Base-by-base conservation (phyloP, 2,888 invertebrate genomes). In the Cataglyphis albicans region DNA sequence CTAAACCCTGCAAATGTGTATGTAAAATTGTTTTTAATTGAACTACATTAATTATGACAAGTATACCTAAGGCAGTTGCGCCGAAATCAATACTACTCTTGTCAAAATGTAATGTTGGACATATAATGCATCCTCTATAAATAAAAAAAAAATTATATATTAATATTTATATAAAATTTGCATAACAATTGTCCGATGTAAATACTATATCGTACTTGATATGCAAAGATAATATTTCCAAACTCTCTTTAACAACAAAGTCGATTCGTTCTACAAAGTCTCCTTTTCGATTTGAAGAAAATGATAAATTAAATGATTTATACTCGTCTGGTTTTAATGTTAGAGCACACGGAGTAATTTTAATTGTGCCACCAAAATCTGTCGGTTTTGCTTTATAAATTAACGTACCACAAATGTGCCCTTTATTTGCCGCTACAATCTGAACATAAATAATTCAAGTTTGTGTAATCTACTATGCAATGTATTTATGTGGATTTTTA, bases 261-360 rank as follows among this genome's bases (percentile, higher is more conserved):
- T 96, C 95, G 2, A 97, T 92, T 92, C 96, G 96, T 93, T 97
- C 97, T 73, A 96, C 95, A 91, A 96, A 97, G 12, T 95, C 95
- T 61, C 97, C 97, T 89, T 96, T 96, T 38, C 95, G 95, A 10
- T 95, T 95, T 74, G 96, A 96, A 35, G 94, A 95, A 91, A 96
- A 97, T 0, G 95, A 95, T 7, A 97, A 92, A 15, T 95, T 94
- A 90, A 97, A 96, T 10, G 95, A 94, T 59, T 95, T 95, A 84
- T 95, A 95, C 55, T 96, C 95, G 4, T 95, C 95, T 0, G 96
- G 96, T 44, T 95, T 91, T 59, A 97, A 89, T 72, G 94, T 94
- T 5, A 95, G 93, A 65, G 94, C 82, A 32, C 91, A 85, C 0
- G 96, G 96, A n/a, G 92, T 91, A 88, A 96, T 96, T 0, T 93